Evolutionary conservation across 2,113 vertebrate genomes (phyloP).

Genomic region (Ursus arctos): DNA sequence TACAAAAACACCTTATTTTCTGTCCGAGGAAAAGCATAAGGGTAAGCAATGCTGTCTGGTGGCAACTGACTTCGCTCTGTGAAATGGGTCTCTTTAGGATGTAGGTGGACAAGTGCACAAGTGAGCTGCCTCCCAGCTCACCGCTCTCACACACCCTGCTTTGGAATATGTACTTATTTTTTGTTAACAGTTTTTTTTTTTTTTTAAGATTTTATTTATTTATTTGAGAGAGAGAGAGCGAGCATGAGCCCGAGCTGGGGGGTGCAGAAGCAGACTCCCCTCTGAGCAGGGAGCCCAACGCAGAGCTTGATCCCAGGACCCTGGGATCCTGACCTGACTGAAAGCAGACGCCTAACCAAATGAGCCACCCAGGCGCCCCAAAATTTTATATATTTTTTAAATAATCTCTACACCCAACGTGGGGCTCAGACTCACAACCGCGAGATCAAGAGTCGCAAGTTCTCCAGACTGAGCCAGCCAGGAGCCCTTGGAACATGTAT

Average conservation of each 20-base stretch:
- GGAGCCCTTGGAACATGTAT: not conserved
- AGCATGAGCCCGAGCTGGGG: not conserved
- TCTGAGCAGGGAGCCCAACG: not conserved
- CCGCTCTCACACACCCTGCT: fast-evolving
- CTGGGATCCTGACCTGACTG: not conserved
- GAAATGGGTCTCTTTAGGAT: not conserved
- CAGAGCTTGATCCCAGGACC: no score
- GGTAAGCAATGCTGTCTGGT: not conserved
- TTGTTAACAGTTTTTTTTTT: not conserved
- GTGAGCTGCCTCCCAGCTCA: not conserved
- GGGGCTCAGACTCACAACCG: not conserved
- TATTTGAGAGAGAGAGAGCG: not conserved
- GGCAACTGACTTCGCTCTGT: not conserved
- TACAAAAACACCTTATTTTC: not conserved
- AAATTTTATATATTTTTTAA: not conserved
- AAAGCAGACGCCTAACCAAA: not conserved
- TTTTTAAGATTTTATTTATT: not conserved
- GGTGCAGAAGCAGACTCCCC: not conserved
- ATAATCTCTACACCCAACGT: not conserved
- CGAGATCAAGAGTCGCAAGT: not conserved
- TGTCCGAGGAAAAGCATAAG: not conserved
- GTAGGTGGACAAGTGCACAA: not conserved
- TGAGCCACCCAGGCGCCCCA: not conserved
- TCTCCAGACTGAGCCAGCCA: not conserved
- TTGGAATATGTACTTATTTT: not conserved